phyloP scores from a whole-genome alignment of 2,888 invertebrate species.

The Dynastes maya region DNA sequence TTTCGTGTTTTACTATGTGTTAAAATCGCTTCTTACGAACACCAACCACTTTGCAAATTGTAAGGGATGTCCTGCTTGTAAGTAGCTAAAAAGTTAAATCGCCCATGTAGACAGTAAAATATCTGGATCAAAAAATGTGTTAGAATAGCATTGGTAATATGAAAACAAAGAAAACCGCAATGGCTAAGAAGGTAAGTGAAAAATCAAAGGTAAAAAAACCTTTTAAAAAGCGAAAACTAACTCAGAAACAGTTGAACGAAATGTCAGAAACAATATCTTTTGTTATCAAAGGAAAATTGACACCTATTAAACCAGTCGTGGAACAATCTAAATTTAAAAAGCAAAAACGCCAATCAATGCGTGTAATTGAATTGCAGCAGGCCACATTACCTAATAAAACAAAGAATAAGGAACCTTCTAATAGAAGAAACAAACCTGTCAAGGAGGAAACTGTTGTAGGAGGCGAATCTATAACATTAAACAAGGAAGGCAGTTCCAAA shows the following conservation, averaged over 20 bases:
- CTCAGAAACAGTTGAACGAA: conserved; percentile 61
- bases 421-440: conserved; percentile 54
- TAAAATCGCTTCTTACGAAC: background rate
- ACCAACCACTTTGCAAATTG: background rate
- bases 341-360: conserved; percentile 52
- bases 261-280: conserved; percentile 68
- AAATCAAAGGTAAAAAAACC: conserved; percentile 57
- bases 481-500: background rate
- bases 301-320: conserved; percentile 62
- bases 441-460: conserved; percentile 57
- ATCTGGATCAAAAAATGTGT: background rate
- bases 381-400: background rate
- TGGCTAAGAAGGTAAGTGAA: conserved; percentile 54
- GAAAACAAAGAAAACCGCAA: conserved; percentile 10
- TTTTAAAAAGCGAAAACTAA: conserved; percentile 61
- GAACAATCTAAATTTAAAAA: conserved; percentile 49
- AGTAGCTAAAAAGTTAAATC: too few species aligned
- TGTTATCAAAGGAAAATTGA: conserved; percentile 68
- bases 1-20: conserved; percentile 3
- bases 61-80: too few species aligned
- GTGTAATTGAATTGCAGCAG: conserved; percentile 20
- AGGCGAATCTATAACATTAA: conserved; percentile 56
- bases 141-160: background rate
- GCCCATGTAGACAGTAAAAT: background rate
- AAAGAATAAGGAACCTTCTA: conserved; percentile 2